Evolutionary conservation across 2,797 vertebrate genomes (phyloP).

Genomic region (Rhynchotus rufescens): DNA sequence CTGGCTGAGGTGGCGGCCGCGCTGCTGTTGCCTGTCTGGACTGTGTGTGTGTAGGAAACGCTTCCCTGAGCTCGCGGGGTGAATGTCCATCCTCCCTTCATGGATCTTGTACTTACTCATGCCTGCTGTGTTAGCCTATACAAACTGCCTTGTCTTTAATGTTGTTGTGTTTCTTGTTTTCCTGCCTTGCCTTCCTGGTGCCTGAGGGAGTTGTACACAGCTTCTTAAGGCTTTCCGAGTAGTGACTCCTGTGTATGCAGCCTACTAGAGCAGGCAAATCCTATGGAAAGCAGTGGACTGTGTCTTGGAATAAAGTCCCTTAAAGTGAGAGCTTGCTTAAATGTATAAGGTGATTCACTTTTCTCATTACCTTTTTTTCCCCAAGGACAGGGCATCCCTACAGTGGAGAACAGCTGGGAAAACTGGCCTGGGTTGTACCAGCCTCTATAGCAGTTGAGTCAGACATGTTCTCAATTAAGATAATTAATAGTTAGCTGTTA

Average conservation of each 20-base stretch:
- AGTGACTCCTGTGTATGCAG: not conserved
- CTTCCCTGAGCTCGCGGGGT: not conserved
- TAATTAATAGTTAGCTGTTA: slow-evolving; percentile 13
- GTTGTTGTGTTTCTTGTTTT: not conserved
- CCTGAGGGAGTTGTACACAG: not conserved
- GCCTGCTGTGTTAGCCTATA: not conserved
- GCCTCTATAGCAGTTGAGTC: not conserved
- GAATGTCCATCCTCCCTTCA: rapidly evolving
- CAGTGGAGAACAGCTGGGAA: not conserved
- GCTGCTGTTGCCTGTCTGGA: not conserved
- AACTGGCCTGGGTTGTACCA: not conserved
- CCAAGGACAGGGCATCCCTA: not conserved
- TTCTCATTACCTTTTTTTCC: not conserved
- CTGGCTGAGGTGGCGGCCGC: not conserved
- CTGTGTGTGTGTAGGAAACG: rapidly evolving
- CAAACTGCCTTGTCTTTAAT: not conserved
- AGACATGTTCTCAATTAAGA: not conserved
- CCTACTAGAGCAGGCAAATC: not conserved
- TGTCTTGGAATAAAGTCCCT: not conserved
- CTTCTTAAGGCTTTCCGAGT: not conserved
- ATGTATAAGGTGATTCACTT: not conserved
- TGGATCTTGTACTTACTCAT: rapidly evolving
- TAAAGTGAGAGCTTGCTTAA: not conserved
- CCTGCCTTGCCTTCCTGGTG: not conserved
- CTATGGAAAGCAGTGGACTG: not conserved